Percentiles rank a stretch among this genome's conserved stretches.
phyloP scores from a whole-genome alignment of 2,888 invertebrate species.

The Neoitamus cyanurus region DNA sequence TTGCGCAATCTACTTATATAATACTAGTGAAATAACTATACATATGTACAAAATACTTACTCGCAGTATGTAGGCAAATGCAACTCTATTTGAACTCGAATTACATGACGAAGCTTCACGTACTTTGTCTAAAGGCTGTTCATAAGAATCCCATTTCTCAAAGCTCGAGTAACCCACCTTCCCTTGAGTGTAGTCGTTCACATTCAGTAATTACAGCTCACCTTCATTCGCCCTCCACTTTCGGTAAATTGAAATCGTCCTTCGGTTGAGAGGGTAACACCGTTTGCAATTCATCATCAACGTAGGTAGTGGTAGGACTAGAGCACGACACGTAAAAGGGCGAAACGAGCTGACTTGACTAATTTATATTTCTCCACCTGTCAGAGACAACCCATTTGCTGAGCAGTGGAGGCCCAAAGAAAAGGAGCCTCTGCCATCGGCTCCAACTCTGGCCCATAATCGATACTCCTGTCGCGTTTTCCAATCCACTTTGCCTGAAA shows the following conservation, averaged over 20 bases:
- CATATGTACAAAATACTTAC: too few species aligned
- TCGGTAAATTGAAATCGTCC: neutral
- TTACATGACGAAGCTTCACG: too few species aligned
- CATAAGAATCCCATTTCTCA: too few species aligned
- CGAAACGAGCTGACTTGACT: neutral
- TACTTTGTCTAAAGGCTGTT: too few species aligned
- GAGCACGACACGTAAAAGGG: neutral
- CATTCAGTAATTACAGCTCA: neutral
- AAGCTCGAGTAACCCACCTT: too few species aligned
- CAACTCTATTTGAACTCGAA: too few species aligned
- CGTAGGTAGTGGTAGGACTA: neutral
- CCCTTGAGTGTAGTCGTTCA: neutral
- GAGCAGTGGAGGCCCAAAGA: neutral
- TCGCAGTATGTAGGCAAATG: too few species aligned
- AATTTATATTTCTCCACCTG: neutral
- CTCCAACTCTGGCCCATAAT: neutral
- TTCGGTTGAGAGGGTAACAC: neutral
- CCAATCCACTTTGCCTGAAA: slow-evolving; percentile 18
- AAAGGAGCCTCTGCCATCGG: neutral
- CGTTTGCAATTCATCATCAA: neutral
- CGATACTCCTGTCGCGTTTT: slow-evolving; percentile 9
- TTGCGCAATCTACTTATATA: too few species aligned
- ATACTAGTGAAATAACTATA: too few species aligned
- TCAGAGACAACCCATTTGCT: neutral
- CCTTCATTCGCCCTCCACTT: neutral